Evolutionary conservation across 2,113 vertebrate genomes (phyloP).

Genomic region (Stomatorhinus ivindoensis): DNA sequence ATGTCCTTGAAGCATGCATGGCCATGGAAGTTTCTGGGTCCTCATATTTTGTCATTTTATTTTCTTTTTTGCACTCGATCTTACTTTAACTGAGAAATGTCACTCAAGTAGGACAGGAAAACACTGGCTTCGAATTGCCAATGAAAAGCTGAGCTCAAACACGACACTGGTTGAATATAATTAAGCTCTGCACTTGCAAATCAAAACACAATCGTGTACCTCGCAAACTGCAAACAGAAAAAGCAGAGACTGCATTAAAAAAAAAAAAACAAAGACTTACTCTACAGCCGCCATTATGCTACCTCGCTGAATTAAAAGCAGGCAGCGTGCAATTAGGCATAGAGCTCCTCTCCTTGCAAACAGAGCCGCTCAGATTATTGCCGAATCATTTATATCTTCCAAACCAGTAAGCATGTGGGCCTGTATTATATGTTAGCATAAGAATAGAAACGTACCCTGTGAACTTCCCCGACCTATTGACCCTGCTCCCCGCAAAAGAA

Average conservation of each 20-base stretch:
- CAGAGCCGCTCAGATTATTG: conserved; percentile 74
- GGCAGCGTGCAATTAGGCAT: conserved; percentile 68
- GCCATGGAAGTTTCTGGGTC: neutral
- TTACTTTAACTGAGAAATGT: neutral
- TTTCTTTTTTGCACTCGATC: neutral
- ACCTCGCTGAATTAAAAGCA: conserved; percentile 50
- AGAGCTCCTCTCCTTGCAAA: conserved; percentile 61
- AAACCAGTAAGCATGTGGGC: conserved; percentile 78
- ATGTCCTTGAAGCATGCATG: neutral
- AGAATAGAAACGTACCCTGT: conserved; percentile 89
- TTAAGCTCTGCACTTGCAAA: conserved; percentile 24
- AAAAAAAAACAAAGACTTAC: conserved; percentile 39
- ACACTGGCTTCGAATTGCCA: neutral
- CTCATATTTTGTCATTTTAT: neutral
- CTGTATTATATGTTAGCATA: conserved; percentile 84
- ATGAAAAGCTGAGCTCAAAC: neutral
- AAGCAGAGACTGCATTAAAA: neutral
- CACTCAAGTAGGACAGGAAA: neutral
- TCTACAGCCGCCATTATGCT: conserved; percentile 48
- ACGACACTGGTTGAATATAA: neutral
- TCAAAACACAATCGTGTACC: conserved; percentile 44
- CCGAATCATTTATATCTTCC: conserved; percentile 94
- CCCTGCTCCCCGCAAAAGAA: conserved; percentile 83
- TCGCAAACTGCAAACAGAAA: conserved; percentile 28
- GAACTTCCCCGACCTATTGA: conserved; percentile 91